Evolutionary conservation across 2,888 invertebrate genomes (phyloP).

Genomic region (Seira sanloemensis): DNA sequence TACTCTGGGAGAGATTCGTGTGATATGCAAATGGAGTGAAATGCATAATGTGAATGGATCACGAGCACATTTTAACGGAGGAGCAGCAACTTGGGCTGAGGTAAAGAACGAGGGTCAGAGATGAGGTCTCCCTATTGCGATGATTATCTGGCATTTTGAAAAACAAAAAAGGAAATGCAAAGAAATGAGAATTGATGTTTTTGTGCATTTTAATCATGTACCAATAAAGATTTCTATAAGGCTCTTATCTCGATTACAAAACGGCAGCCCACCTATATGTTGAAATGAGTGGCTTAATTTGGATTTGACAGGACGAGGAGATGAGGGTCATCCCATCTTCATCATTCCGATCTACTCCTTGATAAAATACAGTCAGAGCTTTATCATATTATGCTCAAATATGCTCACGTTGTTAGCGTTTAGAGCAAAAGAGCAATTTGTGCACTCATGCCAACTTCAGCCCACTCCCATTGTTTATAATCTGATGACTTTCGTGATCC

Average conservation of each 20-base stretch:
- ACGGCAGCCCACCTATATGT: slow-evolving; percentile 34
- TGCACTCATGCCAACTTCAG: background rate
- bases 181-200: slow-evolving; percentile 20
- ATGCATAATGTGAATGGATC: background rate
- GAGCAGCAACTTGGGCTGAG: background rate
- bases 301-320: slow-evolving; percentile 54
- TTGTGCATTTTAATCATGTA: slow-evolving; percentile 19
- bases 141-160: background rate
- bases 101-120: slow-evolving; percentile 37
- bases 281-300: slow-evolving; percentile 60
- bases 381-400: no score
- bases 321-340: slow-evolving; percentile 48
- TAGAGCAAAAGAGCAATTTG: slow-evolving; percentile 14
- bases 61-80: slow-evolving; percentile 5
- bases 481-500: background rate
- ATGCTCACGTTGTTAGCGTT: no score
- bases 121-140: slow-evolving; percentile 45
- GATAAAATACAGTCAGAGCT: no score
- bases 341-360: slow-evolving; percentile 10
- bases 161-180: slow-evolving; percentile 24
- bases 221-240: slow-evolving; percentile 12
- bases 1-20: background rate
- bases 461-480: background rate
- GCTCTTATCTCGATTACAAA: slow-evolving; percentile 23
- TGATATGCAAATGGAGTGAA: background rate